Evolutionary conservation across 2,888 invertebrate genomes (phyloP), one percentile per base, ranked within the genome.

Genomic region (Isotomurus palustris): DNA sequence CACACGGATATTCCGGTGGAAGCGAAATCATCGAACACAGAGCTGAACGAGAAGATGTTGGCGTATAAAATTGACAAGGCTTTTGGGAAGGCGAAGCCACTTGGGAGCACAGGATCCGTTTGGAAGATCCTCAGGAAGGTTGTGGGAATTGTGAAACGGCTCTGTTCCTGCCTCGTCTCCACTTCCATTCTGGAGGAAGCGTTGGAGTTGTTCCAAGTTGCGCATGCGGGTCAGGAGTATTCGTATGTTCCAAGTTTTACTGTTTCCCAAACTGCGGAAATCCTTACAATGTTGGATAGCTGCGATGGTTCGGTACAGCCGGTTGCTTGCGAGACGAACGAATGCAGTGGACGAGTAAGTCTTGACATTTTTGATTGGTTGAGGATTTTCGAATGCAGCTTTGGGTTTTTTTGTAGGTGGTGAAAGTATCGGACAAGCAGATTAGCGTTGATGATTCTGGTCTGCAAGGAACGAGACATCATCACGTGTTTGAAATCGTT

Each of bases 401-500:
- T 4, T 40, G 40, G 10, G 40, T 24, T 19, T 10, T 43, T 43
- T 24, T 3, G 6, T 17, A 43, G 43, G 43, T 43, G 6, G 24
- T 14, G 12, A 19, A 43, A 22, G 22, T 43, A 22, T 3, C 19
- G 6, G 24, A 43, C 14, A 19, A 22, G 6, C 43, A 43, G 14
- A 43, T 22, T 6, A 10, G 53, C 14, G 38, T 54, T 0, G 59
- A 62, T 40, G 52, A 53, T 8, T 54, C 50, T 2, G 62, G 58
- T 12, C 54, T 59, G 22, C 47, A 45, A 47, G 27, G 40, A 6
- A 49, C 54, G 3, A 38, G 38, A 14, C 62, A 59, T 27, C 62
- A 62, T 56, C 62, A 57, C 25, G 43, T 62, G n/a, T 38, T 59
- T 12, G 62, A 62, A 43, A 47, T 53, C 2, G 52, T 58, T 1